Evolutionary conservation across 2,888 invertebrate genomes (phyloP).

Genomic region (Campoplex capitator): DNA sequence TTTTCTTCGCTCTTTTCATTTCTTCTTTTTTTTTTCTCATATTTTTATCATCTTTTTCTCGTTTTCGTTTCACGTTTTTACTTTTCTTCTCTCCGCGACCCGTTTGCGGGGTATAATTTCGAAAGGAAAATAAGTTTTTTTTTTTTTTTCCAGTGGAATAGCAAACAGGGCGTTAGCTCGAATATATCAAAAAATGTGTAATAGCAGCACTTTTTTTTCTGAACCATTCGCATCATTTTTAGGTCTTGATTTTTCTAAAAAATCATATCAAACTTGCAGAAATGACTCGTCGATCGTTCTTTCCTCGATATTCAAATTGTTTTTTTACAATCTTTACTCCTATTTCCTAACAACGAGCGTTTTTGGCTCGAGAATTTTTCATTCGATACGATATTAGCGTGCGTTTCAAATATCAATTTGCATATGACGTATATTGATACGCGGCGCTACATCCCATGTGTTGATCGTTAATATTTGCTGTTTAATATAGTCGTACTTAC

Average conservation of each 20-base stretch:
- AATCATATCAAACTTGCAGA: background rate
- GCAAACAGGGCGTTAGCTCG: slow-evolving; percentile 52
- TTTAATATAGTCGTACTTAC: slow-evolving; percentile 10
- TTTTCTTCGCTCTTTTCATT: slow-evolving; percentile 55
- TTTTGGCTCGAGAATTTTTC: background rate
- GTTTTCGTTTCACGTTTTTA: slow-evolving; percentile 50
- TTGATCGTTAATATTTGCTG: slow-evolving; percentile 18
- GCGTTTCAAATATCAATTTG: slow-evolving; percentile 6
- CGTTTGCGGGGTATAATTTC: slow-evolving; percentile 67
- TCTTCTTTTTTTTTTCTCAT: slow-evolving; percentile 23
- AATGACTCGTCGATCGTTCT: background rate
- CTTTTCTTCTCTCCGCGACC: slow-evolving; percentile 39
- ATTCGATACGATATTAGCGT: background rate
- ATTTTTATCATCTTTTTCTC: slow-evolving; percentile 43
- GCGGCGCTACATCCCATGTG: background rate
- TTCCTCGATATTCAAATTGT: background rate
- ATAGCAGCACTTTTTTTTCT: background rate
- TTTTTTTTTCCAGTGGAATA: slow-evolving; percentile 42
- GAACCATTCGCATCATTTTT: background rate
- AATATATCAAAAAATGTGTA: slow-evolving; percentile 39
- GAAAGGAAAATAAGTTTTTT: slow-evolving; percentile 67
- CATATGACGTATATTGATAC: background rate
- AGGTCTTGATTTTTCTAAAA: background rate
- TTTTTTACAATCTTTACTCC: background rate
- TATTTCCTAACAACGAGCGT: background rate